Evolutionary conservation across 2,888 invertebrate genomes (phyloP).

Genomic region (Lasioglossum vierecki): DNA sequence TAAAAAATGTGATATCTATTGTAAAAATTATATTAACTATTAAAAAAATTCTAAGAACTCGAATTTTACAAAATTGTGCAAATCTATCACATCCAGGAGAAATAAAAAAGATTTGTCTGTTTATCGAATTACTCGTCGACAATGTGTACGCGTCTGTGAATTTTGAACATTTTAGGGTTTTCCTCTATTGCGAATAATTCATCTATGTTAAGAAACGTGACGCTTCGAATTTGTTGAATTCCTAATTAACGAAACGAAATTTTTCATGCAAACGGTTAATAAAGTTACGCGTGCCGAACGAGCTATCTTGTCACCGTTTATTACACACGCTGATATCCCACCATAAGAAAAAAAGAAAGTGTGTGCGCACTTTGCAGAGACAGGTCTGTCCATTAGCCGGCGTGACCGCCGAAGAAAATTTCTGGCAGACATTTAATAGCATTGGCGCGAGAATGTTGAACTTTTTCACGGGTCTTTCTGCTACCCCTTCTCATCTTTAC

Average conservation of each 20-base stretch:
- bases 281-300: neutral
- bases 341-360: constrained; percentile 33
- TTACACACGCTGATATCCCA: constrained; percentile 27
- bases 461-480: neutral
- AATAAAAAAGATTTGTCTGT: too few species aligned
- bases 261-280: neutral
- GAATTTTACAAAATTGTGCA: too few species aligned
- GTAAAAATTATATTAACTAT: too few species aligned
- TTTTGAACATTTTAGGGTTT: neutral
- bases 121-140: neutral
- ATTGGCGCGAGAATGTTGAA: neutral
- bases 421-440: neutral
- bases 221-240: neutral
- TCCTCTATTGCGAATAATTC: too few species aligned
- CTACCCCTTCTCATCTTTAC: too few species aligned
- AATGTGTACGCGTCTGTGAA: too few species aligned
- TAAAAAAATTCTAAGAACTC: too few species aligned
- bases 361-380: constrained; percentile 26
- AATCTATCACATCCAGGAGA: too few species aligned
- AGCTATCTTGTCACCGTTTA: constrained; percentile 33
- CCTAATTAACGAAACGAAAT: neutral
- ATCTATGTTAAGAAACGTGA: neutral
- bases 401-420: neutral
- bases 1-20: too few species aligned
- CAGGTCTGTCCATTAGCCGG: constrained; percentile 23